Evolutionary conservation across 2,888 invertebrate genomes (phyloP), one percentile per base, ranked within the genome.

Genomic region (Pyrrhia umbra): DNA sequence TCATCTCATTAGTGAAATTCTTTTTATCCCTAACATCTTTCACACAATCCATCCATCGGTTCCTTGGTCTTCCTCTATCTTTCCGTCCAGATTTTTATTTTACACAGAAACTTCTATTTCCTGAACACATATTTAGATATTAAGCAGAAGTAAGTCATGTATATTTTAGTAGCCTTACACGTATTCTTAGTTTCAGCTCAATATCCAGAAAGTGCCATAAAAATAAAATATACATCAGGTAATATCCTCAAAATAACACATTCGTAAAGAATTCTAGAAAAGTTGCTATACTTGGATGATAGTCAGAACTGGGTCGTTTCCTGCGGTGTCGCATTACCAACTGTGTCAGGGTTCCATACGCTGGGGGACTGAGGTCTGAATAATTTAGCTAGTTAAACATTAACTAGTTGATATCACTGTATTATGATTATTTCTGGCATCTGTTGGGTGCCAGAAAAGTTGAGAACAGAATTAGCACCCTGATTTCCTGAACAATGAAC

Each of bases 301-400:
- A 34, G 56, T 50, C 21, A 46, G 39, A 74, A 69, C 50, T 77
- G 40, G 67, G 68, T 66, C 65, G 56, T 60, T 75, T 78, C 70
- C 78, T 63, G 64, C 47, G 57, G 42, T 61, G 67, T 70, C 62
- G 64, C 67, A 70, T 52, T 57, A 39, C 15, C 60, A 68, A 75
- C 47, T 63, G 60, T 77, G 78, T 77, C 78, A 78, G 69, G 69
- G 77, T 54, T 60, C 20, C 42, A 27, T 27, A 1, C 37, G 46
- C 34, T 25, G 10, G 54, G 52, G 43, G 59, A 50, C 54, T 60
- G 50, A 62, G 62, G 16, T 45, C 65, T 66, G 54, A 68, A 76
- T 69, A 55, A 69, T 67, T 63, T 54, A 67, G 47, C 61, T 60
- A 73, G 65, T 40, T 25, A 49, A 18, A 45, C 39, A 49, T 30